phyloP scores from a whole-genome alignment of 1,140 invertebrate species.

The Drosophila sproati region DNA sequence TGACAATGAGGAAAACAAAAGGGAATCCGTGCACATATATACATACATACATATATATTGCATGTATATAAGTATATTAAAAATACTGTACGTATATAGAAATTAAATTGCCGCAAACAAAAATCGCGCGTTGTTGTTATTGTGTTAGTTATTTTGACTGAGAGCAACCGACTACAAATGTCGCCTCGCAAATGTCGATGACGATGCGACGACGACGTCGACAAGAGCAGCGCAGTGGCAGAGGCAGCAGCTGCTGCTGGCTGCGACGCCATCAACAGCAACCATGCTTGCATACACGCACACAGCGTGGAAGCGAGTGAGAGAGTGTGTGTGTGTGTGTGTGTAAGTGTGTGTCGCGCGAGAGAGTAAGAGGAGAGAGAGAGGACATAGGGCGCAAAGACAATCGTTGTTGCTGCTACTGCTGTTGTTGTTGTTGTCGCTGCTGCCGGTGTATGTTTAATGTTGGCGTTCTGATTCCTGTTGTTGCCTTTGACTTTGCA shows the following conservation, averaged over 20 bases:
- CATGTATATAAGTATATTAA: neutral
- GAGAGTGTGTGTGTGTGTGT: constrained; percentile 2
- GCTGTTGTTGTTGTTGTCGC: constrained; percentile 9
- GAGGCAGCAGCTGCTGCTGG: constrained; percentile 34
- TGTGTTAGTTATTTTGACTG: constrained; percentile 66
- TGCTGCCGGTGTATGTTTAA: constrained; percentile 16
- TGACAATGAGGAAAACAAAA: neutral
- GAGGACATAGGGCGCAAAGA: constrained; percentile 16
- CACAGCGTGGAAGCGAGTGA: constrained; percentile 5
- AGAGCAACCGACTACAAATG: constrained; percentile 48
- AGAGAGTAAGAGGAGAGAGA: constrained; percentile 8
- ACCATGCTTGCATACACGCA: constrained; percentile 38
- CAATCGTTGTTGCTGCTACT: constrained; percentile 24
- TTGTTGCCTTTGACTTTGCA: constrained; percentile 19
- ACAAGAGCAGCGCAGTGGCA: constrained; percentile 12
- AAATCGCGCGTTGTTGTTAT: constrained; percentile 54
- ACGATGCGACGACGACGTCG: constrained; percentile 29
- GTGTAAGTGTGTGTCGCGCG: neutral
- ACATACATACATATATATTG: neutral
- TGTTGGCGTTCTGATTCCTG: constrained; percentile 13
- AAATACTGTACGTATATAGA: constrained; percentile 7
- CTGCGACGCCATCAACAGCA: constrained; percentile 34
- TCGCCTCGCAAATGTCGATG: constrained; percentile 31
- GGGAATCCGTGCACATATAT: constrained; percentile 7
- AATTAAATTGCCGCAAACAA: constrained; percentile 42